These are phyloP conservation scores for Melanocharis versteri DNA, from an alignment of 2,113 vertebrate species.

Conservation along the genomic window DNA sequence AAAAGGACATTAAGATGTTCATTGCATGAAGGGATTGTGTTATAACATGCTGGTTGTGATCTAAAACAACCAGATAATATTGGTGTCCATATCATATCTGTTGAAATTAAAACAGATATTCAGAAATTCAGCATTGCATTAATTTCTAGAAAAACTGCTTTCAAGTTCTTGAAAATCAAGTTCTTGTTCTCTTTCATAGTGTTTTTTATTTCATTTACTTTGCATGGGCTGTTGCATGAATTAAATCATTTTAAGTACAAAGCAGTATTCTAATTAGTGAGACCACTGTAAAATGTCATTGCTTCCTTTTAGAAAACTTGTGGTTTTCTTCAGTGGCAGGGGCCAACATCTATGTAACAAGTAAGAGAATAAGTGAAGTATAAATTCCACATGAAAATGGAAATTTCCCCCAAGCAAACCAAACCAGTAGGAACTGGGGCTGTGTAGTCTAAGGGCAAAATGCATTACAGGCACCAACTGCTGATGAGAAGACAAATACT, in stretches of 20 bases:
- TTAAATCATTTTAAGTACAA: not conserved
- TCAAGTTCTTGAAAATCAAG: too few species aligned
- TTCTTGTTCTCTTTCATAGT: not conserved
- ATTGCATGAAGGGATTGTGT: not conserved
- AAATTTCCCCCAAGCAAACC: not conserved
- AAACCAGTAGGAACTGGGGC: not conserved
- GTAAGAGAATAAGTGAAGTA: not conserved
- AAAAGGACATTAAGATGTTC: conserved; percentile 32
- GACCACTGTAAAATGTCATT: not conserved
- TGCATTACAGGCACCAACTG: not conserved
- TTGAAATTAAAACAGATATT: conserved; percentile 53
- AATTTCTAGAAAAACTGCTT: not conserved
- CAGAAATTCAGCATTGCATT: conserved; percentile 12
- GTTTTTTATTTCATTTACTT: not conserved
- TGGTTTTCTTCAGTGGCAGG: not conserved
- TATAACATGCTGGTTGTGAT: not conserved
- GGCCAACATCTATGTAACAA: not conserved
- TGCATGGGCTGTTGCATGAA: not conserved
- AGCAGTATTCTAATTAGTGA: not conserved
- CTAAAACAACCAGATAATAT: conserved; percentile 30
- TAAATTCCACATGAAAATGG: not conserved
- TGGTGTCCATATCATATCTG: not conserved
- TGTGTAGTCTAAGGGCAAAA: not conserved
- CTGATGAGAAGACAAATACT: not conserved
- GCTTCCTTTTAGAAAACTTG: not conserved